Base-by-base conservation (phyloP, 2,113 vertebrate species). In the Atherinomorus stipes region DNA sequence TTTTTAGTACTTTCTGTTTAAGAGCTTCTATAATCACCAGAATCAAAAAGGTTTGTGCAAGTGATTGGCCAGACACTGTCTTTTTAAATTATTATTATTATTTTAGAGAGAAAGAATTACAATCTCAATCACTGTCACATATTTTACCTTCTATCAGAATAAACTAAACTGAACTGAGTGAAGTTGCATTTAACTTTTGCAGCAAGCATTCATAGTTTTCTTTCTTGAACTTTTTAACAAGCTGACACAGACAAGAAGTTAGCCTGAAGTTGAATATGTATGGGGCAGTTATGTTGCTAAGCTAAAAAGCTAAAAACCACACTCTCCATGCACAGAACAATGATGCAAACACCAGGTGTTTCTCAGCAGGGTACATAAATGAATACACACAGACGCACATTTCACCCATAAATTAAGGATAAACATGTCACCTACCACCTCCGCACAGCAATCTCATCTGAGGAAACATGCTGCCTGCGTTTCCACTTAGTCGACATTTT, bases 391-490 rank as follows among this genome's bases (percentile, higher is more conserved):
- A 51, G 31, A 60, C 63, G 70, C 26, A 61, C 25, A 62, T 54
- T 64, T 57, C 57, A 60, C 40, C 54, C 54, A 67, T 63, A 69
- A 77, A 89, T 67, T 44, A 68, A 70, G 34, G 58, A 71, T 56
- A 81, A 70, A 79, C 56, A 68, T 65, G 79, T 74, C 78, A 71
- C 50, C 80, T 23, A 28, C 66, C 64, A 71, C 73, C 60, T 78
- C 65, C 28, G 19, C 60, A 59, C 18, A 65, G 78, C 21, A 67
- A 76, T 71, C 47, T 60, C 1, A 0, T 75, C n/a, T 45, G 37
- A 67, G 31, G 52, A 78, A 73, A 76, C 44, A 56, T 12, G 71
- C 61, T 31, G 69, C 47, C 66, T 62, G 56, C 51, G 8, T 64
- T 57, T 44, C 69, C 57, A 59, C 68, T 61, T 60, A 70, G 66